A percentile compares a stretch with the other conserved stretches of the same genome.
Evolutionary conservation across 2,113 vertebrate species (phyloP).

Genomic region (Chionis minor): DNA sequence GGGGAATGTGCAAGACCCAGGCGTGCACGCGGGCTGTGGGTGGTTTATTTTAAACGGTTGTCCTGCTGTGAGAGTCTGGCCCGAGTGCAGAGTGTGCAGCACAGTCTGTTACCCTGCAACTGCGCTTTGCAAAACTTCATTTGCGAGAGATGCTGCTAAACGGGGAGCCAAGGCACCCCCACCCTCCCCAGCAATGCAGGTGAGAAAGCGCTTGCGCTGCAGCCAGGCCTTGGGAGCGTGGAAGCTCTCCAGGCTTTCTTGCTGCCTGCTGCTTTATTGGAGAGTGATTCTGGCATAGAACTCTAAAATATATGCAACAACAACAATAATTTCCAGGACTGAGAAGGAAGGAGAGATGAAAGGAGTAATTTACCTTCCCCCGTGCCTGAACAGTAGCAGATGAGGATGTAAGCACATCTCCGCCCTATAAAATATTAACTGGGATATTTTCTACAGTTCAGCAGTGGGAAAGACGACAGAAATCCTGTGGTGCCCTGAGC

Average conservation of each 20-base stretch:
- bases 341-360: slow-evolving; percentile 35
- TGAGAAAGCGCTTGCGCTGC: slow-evolving; percentile 17
- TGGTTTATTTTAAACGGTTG: background rate
- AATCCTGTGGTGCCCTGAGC: background rate
- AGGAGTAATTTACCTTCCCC: slow-evolving; percentile 31
- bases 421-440: slow-evolving; percentile 42
- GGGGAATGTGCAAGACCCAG: background rate
- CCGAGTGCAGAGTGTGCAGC: background rate
- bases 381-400: background rate
- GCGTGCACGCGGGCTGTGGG: rapidly evolving
- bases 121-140: background rate
- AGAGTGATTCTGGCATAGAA: slow-evolving; percentile 17
- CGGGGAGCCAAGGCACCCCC: background rate
- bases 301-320: slow-evolving; percentile 14
- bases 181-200: background rate
- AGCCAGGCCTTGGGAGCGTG: background rate
- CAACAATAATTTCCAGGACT: slow-evolving; percentile 30
- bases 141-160: background rate
- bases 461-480: background rate
- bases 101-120: background rate
- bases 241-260: slow-evolving; percentile 36
- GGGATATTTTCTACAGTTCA: slow-evolving; percentile 27
- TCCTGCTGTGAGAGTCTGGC: background rate
- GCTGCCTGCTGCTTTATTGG: slow-evolving; percentile 10
- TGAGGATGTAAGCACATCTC: slow-evolving; percentile 47